Percentiles rank a stretch among this genome's conserved stretches.
These are phyloP conservation scores for Neosalanx taihuensis DNA, from an alignment of 2,797 vertebrate species.

Conservation along the genomic window DNA sequence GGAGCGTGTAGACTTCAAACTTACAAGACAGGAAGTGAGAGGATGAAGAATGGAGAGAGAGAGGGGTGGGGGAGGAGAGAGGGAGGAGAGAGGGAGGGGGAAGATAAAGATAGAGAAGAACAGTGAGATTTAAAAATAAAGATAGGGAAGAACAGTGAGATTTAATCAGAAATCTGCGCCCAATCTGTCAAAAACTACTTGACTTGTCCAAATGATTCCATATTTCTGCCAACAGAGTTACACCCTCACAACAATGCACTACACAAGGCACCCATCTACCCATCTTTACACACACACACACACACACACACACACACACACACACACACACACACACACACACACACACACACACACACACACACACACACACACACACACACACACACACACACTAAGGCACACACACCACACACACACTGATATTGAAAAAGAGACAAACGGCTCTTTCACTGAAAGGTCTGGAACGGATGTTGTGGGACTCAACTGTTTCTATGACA, in stretches of 20 bases:
- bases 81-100: not conserved
- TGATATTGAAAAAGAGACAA: constrained; percentile 64
- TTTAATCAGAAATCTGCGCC: constrained; percentile 23
- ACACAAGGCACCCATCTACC: not conserved
- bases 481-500: constrained; percentile 74
- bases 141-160: too few relatives aligned
- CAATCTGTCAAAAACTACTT: not conserved
- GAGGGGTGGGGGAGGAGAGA: not conserved
- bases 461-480: constrained; percentile 66
- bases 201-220: not conserved
- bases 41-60: not conserved
- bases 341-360: too few relatives aligned
- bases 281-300: not conserved
- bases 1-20: constrained; percentile 29
- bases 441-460: constrained; percentile 65
- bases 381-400: not conserved
- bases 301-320: too few relatives aligned
- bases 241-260: not conserved
- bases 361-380: too few relatives aligned
- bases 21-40: constrained; percentile 8
- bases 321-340: too few relatives aligned
- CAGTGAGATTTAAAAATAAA: too few relatives aligned
- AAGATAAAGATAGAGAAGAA: not conserved
- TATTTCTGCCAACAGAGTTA: not conserved
- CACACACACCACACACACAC: not conserved